Conservation (phyloP, 1,140 invertebrate species). For the Drosophila eugracilis region DNA sequence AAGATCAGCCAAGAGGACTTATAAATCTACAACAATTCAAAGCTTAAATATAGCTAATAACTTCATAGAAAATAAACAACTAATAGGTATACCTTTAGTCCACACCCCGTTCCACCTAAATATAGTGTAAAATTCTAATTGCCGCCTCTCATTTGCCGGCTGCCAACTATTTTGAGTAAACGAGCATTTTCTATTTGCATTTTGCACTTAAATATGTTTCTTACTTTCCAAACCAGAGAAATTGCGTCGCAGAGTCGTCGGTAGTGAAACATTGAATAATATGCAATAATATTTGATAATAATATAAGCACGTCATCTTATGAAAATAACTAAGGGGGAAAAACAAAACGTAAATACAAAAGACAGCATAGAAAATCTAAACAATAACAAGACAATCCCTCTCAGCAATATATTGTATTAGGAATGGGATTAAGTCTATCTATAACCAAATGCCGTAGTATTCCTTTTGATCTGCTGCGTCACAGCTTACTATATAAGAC, state of each 20-base stretch:
- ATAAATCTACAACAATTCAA: no score
- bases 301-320: constrained; percentile 41
- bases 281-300: constrained; percentile 43
- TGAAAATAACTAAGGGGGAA: constrained; percentile 31
- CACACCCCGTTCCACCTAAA: constrained; percentile 5
- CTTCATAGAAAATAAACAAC: no score
- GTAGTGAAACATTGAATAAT: constrained; percentile 42
- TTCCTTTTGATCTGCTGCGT: constrained; percentile 15
- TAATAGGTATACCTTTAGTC: no score
- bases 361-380: constrained; percentile 41
- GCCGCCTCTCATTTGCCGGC: constrained; percentile 32
- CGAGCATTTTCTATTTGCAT: constrained; percentile 37
- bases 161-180: constrained; percentile 63
- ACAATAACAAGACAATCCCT: constrained; percentile 44
- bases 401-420: constrained; percentile 14
- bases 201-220: constrained; percentile 54
- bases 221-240: constrained; percentile 23
- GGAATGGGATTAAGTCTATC: constrained; percentile 5
- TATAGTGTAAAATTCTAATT: constrained; percentile 48
- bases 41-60: no score
- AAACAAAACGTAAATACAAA: constrained; percentile 26
- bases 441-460: constrained; percentile 6
- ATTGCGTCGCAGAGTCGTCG: constrained; percentile 39
- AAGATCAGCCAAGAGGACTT: no score
- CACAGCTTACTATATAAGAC: constrained; percentile 20